Percentiles rank a stretch among this genome's conserved stretches.
These are phyloP conservation scores for Cylas formicarius DNA, from an alignment of 1,140 invertebrate genomes.

Conservation along the genomic window DNA sequence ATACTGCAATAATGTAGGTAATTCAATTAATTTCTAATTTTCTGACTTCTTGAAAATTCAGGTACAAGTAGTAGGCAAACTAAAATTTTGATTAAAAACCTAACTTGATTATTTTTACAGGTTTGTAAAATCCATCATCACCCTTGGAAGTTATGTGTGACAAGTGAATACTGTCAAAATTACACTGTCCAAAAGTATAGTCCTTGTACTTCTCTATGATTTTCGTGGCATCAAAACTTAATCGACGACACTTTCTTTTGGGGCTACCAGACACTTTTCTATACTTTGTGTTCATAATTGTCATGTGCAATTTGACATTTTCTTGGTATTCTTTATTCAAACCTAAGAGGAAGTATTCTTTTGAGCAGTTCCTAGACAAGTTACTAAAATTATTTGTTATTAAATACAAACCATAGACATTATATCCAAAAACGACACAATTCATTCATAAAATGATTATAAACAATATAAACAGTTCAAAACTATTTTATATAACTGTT, in stretches of 20 bases:
- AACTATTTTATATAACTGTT: slow-evolving; percentile 45
- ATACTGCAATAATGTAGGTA: too few species aligned
- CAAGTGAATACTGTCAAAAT: slow-evolving; percentile 43
- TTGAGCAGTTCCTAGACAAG: too few species aligned
- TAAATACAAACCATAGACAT: too few species aligned
- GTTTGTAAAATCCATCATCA: slow-evolving; percentile 45
- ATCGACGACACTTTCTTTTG: slow-evolving; percentile 29
- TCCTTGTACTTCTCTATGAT: slow-evolving; percentile 44
- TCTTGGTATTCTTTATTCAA: slow-evolving; percentile 50
- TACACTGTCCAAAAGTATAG: slow-evolving; percentile 44
- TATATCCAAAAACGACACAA: too few species aligned
- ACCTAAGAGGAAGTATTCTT: slow-evolving; percentile 36
- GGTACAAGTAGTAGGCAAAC: too few species aligned
- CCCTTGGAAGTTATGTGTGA: slow-evolving; percentile 41
- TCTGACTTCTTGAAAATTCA: too few species aligned
- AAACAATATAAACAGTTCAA: slow-evolving; percentile 36
- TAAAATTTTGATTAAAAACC: too few species aligned
- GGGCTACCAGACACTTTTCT: slow-evolving; percentile 41
- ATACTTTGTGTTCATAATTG: slow-evolving; percentile 63
- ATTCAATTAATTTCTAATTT: too few species aligned
- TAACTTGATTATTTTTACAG: slow-evolving; percentile 38
- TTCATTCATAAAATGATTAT: not conserved
- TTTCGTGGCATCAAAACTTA: slow-evolving; percentile 42
- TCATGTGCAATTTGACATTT: slow-evolving; percentile 66
- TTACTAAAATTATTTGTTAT: too few species aligned